Base-by-base conservation (phyloP, 1,140 invertebrate species). In the Arctopsyche grandis region DNA sequence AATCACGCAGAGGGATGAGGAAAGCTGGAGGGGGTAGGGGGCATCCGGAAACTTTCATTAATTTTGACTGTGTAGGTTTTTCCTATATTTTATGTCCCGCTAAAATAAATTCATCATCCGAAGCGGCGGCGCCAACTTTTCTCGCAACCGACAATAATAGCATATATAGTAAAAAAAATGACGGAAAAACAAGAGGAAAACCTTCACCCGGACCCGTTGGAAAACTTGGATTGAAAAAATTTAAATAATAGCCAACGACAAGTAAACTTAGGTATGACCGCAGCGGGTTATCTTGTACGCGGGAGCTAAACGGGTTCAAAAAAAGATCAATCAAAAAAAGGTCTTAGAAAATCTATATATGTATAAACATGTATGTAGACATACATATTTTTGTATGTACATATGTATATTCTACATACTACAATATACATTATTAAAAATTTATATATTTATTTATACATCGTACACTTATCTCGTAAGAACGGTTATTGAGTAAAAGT, bases 31-130 rank as follows among this genome's bases (percentile, higher is more conserved):
- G 16, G 56, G 56, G n/a, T 60, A 60, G 19, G 24, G n/a, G 26
- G 22, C 26, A 9, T 14, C 24, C 56, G 16, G 56, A 48, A 76
- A 76, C 74, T 76, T 76, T 76, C 74, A 76, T 76, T 76, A 76
- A 76, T 76, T 76, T 76, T 19, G 56, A 76, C 74, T 63, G 56
- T 26, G 63, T 76, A 63, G 74, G 56, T 76, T 76, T 76, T 76
- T 76, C 58, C 26, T 76, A 63, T 76, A 76, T 76, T 76, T 60
- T 63, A 43, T 74, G 74, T 76, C 58, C 71, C 52, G 46, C n/a
- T 48, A 58, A 58, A 76, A 76, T 63, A 63, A 56, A 76, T 76
- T 66, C 58, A 76, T 76, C 52, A 76, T 74, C 71, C 38, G 69
- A 29, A 70, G 29, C 48, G 48, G 48, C 29, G 29, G 29, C 29